Evolutionary conservation across 2,888 invertebrate species (phyloP).

Genomic region (Daptonema setosum): DNA sequence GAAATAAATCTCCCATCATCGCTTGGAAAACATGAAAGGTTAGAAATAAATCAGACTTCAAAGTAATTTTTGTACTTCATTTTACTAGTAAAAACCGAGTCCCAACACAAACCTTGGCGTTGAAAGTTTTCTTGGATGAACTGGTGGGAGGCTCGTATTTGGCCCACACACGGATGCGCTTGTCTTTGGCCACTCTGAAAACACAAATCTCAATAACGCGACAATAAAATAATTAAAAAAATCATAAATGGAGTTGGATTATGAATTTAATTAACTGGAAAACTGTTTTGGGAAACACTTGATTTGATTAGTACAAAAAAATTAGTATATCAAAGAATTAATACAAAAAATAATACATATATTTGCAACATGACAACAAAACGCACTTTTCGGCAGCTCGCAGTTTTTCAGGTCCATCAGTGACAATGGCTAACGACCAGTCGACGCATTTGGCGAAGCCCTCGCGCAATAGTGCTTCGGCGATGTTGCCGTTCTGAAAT

Average conservation of each 20-base stretch:
- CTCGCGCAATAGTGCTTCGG: conserved; percentile 63
- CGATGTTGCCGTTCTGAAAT: conserved; percentile 53
- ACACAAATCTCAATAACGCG: no score
- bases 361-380: neutral
- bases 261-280: no score
- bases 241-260: no score
- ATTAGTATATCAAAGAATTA: no score
- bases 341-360: neutral
- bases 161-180: conserved; percentile 65
- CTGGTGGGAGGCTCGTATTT: conserved; percentile 49
- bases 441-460: conserved; percentile 84
- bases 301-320: no score
- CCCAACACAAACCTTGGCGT: conserved; percentile 12
- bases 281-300: no score
- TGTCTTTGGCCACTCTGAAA: conserved; percentile 52
- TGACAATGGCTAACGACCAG: conserved; percentile 65
- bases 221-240: no score
- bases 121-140: conserved; percentile 15
- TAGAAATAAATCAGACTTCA: no score
- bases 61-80: neutral
- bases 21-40: no score
- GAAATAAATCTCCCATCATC: no score
- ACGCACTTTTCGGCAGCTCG: conserved; percentile 53
- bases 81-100: neutral
- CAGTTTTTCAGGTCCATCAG: conserved; percentile 56